Evolutionary conservation across 1,140 invertebrate genomes (phyloP).

Genomic region (Orius insidiosus): DNA sequence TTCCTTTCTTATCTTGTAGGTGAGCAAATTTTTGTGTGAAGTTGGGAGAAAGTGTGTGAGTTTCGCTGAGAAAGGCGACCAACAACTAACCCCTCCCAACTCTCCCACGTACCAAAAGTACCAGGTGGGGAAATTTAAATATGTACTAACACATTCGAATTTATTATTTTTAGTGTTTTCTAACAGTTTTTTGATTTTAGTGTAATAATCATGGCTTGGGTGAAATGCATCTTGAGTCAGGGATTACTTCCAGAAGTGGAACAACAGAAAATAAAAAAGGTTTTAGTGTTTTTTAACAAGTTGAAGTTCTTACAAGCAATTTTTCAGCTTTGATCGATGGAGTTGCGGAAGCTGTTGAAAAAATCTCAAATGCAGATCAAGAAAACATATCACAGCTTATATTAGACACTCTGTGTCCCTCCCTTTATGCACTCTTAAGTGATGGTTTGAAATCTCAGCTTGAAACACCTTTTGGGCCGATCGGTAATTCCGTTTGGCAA

Average conservation of each 20-base stretch:
- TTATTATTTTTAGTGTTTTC: neutral
- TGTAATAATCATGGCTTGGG: slow-evolving; percentile 36
- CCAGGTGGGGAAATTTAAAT: slow-evolving; percentile 15
- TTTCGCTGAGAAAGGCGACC: slow-evolving; percentile 37
- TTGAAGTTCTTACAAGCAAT: no score
- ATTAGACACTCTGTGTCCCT: slow-evolving; percentile 58
- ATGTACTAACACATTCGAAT: no score
- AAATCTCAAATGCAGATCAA: slow-evolving; percentile 30
- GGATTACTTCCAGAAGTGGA: slow-evolving; percentile 1
- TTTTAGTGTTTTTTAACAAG: no score
- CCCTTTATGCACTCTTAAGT: slow-evolving; percentile 64
- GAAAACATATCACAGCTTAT: slow-evolving; percentile 39
- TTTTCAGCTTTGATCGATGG: slow-evolving; percentile 44
- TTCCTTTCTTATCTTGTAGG: slow-evolving; percentile 28
- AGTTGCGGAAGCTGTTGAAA: slow-evolving; percentile 45
- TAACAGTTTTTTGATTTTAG: slow-evolving; percentile 24
- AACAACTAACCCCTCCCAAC: slow-evolving; percentile 42
- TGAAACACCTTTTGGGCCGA: slow-evolving; percentile 69
- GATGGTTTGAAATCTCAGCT: slow-evolving; percentile 65
- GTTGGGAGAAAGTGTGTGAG: slow-evolving; percentile 48
- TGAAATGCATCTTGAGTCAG: slow-evolving; percentile 34
- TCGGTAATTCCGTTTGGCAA: slow-evolving; percentile 78
- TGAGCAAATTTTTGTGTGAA: slow-evolving; percentile 37
- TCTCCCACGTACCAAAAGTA: slow-evolving; percentile 36
- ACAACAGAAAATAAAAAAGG: slow-evolving; percentile 27